phyloP scores from a whole-genome alignment of 2,113 vertebrate species.

The Archocentrus centrarchus region DNA sequence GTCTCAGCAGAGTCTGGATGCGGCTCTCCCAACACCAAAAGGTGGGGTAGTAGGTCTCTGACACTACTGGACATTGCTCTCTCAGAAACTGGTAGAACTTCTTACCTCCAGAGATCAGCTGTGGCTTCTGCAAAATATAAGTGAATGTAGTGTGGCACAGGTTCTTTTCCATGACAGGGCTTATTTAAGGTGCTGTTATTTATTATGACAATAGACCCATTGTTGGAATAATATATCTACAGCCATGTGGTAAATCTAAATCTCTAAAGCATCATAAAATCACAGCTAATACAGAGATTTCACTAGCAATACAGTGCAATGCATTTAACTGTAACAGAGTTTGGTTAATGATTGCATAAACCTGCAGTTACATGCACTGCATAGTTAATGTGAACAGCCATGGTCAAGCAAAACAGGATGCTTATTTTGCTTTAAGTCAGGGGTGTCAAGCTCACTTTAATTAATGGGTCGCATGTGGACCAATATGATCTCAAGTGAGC shows the following conservation, averaged over 20 bases:
- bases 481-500: neutral
- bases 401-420: neutral
- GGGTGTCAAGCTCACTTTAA: neutral
- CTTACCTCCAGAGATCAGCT: conserved; percentile 90
- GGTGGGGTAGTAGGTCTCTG: conserved; percentile 97
- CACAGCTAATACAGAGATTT: neutral
- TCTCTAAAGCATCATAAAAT: neutral
- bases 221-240: neutral
- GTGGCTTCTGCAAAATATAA: conserved; percentile 88
- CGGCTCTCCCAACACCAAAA: conserved; percentile 99
- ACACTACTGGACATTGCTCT: conserved; percentile 93
- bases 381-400: neutral
- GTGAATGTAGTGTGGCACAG: neutral
- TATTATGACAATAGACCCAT: neutral
- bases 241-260: neutral
- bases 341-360: neutral
- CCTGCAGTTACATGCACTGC: neutral
- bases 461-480: neutral
- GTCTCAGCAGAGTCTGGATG: conserved; percentile 93
- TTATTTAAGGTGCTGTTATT: neutral
- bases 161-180: neutral
- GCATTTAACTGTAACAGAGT: neutral
- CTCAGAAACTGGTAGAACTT: conserved; percentile 92
- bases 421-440: neutral
- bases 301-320: neutral